These are phyloP conservation scores for Heliothis peltigera DNA, from an alignment of 2,888 invertebrate genomes.

Conservation along the genomic window DNA sequence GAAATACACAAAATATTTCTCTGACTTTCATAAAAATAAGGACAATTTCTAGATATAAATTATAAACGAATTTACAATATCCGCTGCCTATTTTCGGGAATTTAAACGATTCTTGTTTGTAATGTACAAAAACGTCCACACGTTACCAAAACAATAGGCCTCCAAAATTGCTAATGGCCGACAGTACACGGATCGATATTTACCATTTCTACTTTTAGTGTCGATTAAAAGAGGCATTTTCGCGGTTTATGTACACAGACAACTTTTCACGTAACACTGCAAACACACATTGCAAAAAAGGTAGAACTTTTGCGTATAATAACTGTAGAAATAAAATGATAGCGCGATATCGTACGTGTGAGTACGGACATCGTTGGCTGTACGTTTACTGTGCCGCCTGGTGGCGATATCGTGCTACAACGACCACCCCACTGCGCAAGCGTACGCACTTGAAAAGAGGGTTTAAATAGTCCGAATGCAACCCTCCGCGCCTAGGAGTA, in stretches of 20 bases:
- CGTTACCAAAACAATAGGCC: slow-evolving; percentile 53
- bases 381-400: slow-evolving; percentile 75
- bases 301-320: slow-evolving; percentile 45
- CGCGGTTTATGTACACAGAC: slow-evolving; percentile 58
- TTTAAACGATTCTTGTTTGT: background rate
- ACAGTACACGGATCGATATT: slow-evolving; percentile 83
- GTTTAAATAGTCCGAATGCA: slow-evolving; percentile 67
- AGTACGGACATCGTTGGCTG: slow-evolving; percentile 80
- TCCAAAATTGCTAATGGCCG: slow-evolving; percentile 76
- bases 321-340: slow-evolving; percentile 59
- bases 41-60: background rate
- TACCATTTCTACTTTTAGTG: slow-evolving; percentile 82
- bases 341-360: slow-evolving; percentile 71
- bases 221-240: slow-evolving; percentile 85
- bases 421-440: slow-evolving; percentile 85
- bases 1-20: slow-evolving; percentile 7
- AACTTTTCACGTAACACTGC: slow-evolving; percentile 76
- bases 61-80: background rate
- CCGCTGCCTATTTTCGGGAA: background rate
- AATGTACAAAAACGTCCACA: slow-evolving; percentile 5
- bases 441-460: slow-evolving; percentile 84
- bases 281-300: slow-evolving; percentile 75
- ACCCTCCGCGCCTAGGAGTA: slow-evolving; percentile 62
- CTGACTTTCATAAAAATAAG: background rate
- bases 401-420: slow-evolving; percentile 74